phyloP scores from a whole-genome alignment of 2,113 vertebrate genomes.

The Circaetus gallicus region DNA sequence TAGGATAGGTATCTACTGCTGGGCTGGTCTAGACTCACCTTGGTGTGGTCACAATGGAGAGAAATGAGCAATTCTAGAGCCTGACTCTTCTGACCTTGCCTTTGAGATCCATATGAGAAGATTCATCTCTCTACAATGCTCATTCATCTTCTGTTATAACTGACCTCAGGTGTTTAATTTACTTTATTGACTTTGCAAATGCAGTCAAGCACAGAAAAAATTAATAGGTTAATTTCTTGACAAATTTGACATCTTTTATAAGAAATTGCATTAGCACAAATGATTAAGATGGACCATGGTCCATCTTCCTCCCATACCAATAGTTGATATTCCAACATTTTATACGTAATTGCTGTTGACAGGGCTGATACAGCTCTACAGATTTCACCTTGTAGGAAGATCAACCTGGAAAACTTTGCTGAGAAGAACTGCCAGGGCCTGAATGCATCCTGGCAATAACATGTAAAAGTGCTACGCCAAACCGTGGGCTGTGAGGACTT shows the following conservation, averaged over 20 bases:
- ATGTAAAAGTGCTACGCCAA: accelerated
- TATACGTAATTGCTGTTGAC: neutral
- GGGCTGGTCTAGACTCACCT: slow-evolving; percentile 11
- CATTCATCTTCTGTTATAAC: neutral
- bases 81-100: neutral
- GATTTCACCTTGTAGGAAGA: neutral
- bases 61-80: neutral
- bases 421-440: neutral
- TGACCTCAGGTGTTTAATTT: neutral
- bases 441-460: neutral
- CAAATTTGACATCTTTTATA: neutral
- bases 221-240: neutral
- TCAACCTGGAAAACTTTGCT: neutral
- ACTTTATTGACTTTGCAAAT: neutral
- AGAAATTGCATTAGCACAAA: neutral
- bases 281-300: neutral
- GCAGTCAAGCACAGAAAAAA: neutral
- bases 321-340: neutral
- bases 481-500: neutral
- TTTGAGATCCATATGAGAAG: neutral
- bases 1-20: neutral
- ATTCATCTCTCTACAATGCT: neutral
- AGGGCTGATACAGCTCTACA: neutral
- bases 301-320: neutral
- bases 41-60: neutral